These are phyloP conservation scores for Prionace glauca DNA, from an alignment of 2,797 vertebrate species.

Conservation along the genomic window DNA sequence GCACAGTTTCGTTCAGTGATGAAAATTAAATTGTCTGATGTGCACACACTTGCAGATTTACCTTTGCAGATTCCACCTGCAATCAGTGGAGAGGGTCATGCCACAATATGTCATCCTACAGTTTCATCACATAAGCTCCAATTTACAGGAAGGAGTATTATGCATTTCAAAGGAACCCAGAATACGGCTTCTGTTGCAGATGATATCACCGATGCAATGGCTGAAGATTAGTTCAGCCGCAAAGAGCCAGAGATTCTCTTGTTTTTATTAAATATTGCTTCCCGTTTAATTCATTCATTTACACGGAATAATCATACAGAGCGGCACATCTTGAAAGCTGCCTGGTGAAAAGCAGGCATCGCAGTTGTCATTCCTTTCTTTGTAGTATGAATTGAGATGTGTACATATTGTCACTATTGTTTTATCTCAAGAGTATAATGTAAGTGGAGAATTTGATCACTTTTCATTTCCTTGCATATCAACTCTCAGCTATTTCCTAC, in stretches of 20 bases:
- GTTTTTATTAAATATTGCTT: conserved; percentile 67
- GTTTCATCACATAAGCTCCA: conserved; percentile 63
- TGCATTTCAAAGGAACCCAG: conserved; percentile 74
- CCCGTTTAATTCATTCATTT: conserved; percentile 31
- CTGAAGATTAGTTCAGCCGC: conserved; percentile 68
- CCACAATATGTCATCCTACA: conserved; percentile 68
- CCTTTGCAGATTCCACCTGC: conserved; percentile 64
- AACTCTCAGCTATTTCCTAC: neutral
- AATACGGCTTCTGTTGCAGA: conserved; percentile 66
- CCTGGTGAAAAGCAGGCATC: neutral
- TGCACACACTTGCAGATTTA: conserved; percentile 64
- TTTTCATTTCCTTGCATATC: neutral
- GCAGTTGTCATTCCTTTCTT: neutral
- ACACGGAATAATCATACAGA: neutral
- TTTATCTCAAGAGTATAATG: neutral
- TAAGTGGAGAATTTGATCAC: neutral
- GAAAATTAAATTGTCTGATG: conserved; percentile 79
- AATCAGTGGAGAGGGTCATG: conserved; percentile 64
- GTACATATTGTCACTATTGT: neutral
- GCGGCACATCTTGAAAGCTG: neutral
- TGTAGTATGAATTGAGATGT: neutral
- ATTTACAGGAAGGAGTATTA: conserved; percentile 68
- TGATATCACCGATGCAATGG: conserved; percentile 65
- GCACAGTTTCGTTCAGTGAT: conserved; percentile 63
- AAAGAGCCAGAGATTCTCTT: conserved; percentile 65